Evolutionary conservation across 2,113 vertebrate species (phyloP), one percentile per base, ranked within the genome.

Genomic region (Apaloderma vittatum): DNA sequence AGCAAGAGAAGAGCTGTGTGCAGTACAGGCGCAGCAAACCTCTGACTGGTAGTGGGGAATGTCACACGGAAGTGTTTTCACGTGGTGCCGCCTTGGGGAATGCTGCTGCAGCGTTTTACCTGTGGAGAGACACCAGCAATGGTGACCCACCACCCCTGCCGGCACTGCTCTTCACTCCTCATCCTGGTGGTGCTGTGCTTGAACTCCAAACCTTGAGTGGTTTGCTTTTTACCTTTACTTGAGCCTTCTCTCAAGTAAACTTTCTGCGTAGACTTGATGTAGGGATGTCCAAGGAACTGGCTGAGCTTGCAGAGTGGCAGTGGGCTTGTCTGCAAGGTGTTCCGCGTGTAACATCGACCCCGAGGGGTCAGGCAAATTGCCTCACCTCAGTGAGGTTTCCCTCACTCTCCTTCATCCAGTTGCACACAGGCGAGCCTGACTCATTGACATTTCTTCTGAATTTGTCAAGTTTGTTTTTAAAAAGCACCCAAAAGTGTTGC

Each of bases 111-210:
- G 23, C 9, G 9, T 32, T 29, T 22, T 19, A 13, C 15, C 21
- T 14, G 0, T 9, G 34, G 49, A 59, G 43, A 54, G 27, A 7
- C 13, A 6, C 19, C 49, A 26, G 6, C 2, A 7, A 9, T 77
- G 63, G 58, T 68, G 30, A 52, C 3, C 46, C 52, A 11, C 45
- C 45, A 24, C 14, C 68, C 67, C 14, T 45, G 14, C 48, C 26
- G 11, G 24, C 17, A 5, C 36, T 57, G 17, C 55, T 55, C 12
- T 7, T 58, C 7, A 3, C 20, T 67, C 45, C 37, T 70, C 68
- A 62, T 40, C 43, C 46, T 43, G 3, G 8, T 16, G 72, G 54
- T 75, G 27, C 63, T 65, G 37, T 11, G 63, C 3, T 5, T 52
- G 32, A 87, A 23, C 61, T 66, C 14, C 49, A 72, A 2, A 67